Evolutionary conservation across 2,888 invertebrate species (phyloP), one percentile per base, ranked within the genome.

Genomic region (Lysandra bellargus): DNA sequence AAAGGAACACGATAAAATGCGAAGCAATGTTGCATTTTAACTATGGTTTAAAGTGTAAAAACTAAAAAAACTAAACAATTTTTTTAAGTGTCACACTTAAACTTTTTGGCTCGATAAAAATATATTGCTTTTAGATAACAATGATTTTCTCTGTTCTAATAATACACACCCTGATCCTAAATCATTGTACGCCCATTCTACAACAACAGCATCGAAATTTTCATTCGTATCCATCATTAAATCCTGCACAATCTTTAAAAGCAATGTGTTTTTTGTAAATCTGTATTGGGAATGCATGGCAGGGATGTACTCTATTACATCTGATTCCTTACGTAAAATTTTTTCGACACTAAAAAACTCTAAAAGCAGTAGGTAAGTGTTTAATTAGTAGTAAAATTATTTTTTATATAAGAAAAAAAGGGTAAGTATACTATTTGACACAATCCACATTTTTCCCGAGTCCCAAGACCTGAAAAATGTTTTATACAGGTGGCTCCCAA

Each of bases 141-240:
- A 44, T 44, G 7, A 44, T 44, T 44, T 44, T 44, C 44, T 44
- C 44, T 44, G 44, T 2, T 44, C 0, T 44, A 44, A 44, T 44
- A 44, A 30, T 64, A 69, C 78, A 30, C 17, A 78, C 78, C 69
- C 78, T 9, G 78, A 69, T 14, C 78, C 69, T 30, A 78, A 49
- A 30, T 78, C 72, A 49, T 33, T 78, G 23, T 78, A 78, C 78
- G 69, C 69, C 78, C 78, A 78, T 69, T 78, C 78, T 0, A 78
- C 78, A 14, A 78, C 9, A 17, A 78, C 78, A 7, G 69, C 69
- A 33, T 78, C 69, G 14, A 78, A 78, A 12, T 44, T 49, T 69
- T 69, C 69, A 37, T 69, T 64, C 2, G 53, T 12, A 23, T 78
- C 49, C 30, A 49, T 78, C 44, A 78, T 12, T 30, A 78, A 53